phyloP scores from a whole-genome alignment of 1,140 invertebrate species.

The Pseudomyrmex gracilis region DNA sequence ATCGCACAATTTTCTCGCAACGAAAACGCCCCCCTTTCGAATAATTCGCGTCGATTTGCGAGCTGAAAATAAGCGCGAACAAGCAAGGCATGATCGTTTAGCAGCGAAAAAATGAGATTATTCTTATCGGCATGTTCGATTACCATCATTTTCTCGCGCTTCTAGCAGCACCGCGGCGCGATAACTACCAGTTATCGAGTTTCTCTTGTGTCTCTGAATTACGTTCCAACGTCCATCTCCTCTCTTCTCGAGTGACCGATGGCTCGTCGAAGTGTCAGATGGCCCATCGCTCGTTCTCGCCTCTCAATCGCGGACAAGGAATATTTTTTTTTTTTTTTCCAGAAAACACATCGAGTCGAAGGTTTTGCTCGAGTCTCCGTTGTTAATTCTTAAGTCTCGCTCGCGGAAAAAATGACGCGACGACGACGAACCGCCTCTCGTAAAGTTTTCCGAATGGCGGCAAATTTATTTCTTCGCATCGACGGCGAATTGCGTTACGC shows the following conservation, averaged over 20 bases:
- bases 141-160: conserved; percentile 43
- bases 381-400: too few species aligned
- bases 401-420: neutral
- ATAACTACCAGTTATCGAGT: conserved; percentile 67
- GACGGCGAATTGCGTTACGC: neutral
- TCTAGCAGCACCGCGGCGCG: conserved; percentile 20
- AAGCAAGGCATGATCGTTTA: conserved; percentile 42
- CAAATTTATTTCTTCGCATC: neutral
- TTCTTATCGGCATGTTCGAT: conserved; percentile 47
- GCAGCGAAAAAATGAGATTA: conserved; percentile 33
- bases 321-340: too few species aligned
- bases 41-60: conserved; percentile 27
- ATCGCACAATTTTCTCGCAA: conserved; percentile 27
- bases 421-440: too few species aligned
- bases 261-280: conserved; percentile 56
- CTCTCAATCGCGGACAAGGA: conserved; percentile 6
- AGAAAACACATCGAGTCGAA: too few species aligned
- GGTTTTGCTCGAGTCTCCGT: too few species aligned
- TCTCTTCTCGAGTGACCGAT: conserved; percentile 54
- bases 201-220: conserved; percentile 68
- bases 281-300: conserved; percentile 34
- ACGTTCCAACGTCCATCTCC: conserved; percentile 58
- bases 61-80: conserved; percentile 45
- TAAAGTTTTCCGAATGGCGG: neutral
- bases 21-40: neutral